Base-by-base conservation (phyloP, 1,140 invertebrate species). In the Chionoecetes opilio region DNA sequence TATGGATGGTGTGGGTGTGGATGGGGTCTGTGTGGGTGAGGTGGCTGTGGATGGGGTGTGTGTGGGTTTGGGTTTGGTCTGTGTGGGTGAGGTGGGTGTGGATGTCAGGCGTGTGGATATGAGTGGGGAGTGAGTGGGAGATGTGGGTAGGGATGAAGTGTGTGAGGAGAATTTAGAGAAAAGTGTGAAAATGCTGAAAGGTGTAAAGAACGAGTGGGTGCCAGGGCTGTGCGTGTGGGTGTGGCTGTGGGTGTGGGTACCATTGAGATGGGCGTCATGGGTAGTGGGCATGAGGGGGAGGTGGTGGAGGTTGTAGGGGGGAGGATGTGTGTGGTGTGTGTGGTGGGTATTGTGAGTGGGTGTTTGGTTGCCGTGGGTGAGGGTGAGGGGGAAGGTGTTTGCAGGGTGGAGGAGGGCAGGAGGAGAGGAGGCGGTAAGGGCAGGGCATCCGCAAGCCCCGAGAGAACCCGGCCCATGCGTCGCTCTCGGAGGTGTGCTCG, bases 381-480 rank as follows among this genome's bases (percentile, higher is more conserved):
- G 31, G 37, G 14, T 3, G 92, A 46, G 0, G 92, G 14, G 37
- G 82, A 37, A 82, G 82, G 92, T 26, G 32, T 35, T 0, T 29
- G 38, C 35, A 82, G 53, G 14, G 84, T 9, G n/a, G 86, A 26
- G 11, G 92, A 26, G 87, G 93, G 88, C 17, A 91, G 63, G 35
- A 84, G 26, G 63, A 94, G 93, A n/a, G 37, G 86, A n/a, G 63
- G 6, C 14, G 93, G 93, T 29, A 94, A 32, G 53, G 88, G 34
- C 11, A 87, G 94, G 32, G 91, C 90, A 32, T 91, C 94, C 9
- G 90, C 8, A 0, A 95, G 90, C 17, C 94, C 38, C 11, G 94
- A 95, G 46, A 95, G 90, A 5, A 95, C 46, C 32, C 91, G 32
- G 5, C 90, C 94, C 94, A 95, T 95, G 46, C 94, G 94, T 35